Evolutionary conservation across 1,140 invertebrate genomes (phyloP), one percentile per base, ranked within the genome.

Genomic region (Coelopa frigida): DNA sequence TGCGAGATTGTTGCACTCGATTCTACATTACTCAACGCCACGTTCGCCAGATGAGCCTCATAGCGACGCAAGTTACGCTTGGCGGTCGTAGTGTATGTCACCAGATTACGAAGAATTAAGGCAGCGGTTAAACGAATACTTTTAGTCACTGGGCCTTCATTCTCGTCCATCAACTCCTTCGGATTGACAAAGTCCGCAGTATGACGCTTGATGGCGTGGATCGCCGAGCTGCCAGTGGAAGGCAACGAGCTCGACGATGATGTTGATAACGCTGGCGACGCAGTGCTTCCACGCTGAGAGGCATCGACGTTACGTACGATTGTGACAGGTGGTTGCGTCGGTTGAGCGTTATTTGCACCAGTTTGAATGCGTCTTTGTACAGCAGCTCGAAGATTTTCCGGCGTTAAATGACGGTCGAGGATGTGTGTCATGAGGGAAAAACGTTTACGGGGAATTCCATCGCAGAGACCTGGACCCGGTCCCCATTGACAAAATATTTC

Each of bases 61-160:
- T 94, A 92, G 40, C 84, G 81, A 60, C 87, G 84, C 24, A 97
- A 79, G 69, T 88, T 81, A 71, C 93, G 86, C 78, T 91, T 83
- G 58, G 90, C 91, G 59, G 85, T 83, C 52, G 83, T 80, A 44
- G 92, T 95, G 73, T 93, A 90, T 68, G 91, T 88, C 56, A 94
- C 91, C 70, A 99, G 82, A 80, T 99, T 99, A 68, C 94, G 82
- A 56, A 99, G 78, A 69, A 98, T 96, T 32, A 99, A 78, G 55
- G 94, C 89, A 54, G 94, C 87, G 31, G 95, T 98, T 41, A 99
- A 76, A 45, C 96, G 81, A 72, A 99, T 97, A 75, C 94, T 98
- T 77, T 98, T 98, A 22, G 96, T 98, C 29, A 99, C 92, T 40
- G 96, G 94, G 41, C 94, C 94, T 80, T 98, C 94, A 70, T 94